Evolutionary conservation across 1,140 invertebrate species (phyloP).

Genomic region (Sycobia sp.): DNA sequence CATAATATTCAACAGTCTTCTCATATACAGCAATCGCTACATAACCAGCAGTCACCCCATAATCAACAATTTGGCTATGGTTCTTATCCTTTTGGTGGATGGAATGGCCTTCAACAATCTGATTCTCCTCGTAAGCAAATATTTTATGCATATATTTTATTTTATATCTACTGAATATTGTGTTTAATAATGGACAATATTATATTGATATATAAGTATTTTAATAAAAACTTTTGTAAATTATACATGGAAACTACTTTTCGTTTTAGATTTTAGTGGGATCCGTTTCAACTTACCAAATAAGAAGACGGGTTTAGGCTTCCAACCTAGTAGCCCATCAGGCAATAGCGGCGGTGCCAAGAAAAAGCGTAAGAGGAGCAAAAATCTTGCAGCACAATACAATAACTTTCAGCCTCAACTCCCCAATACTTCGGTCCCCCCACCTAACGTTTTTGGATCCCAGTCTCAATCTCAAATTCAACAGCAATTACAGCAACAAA

Average conservation of each 20-base stretch:
- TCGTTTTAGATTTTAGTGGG: constrained; percentile 58
- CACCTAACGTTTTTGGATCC: constrained; percentile 38
- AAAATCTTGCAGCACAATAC: constrained; percentile 64
- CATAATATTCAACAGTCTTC: constrained; percentile 48
- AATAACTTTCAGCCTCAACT: constrained; percentile 57
- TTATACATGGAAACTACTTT: constrained; percentile 31
- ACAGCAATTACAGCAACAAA: no score
- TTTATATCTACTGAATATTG: no score
- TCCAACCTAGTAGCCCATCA: constrained; percentile 45
- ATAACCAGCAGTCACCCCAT: constrained; percentile 47
- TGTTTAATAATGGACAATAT: no score
- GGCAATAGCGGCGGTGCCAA: constrained; percentile 68
- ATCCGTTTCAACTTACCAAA: constrained; percentile 66
- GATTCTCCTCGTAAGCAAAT: constrained; percentile 32
- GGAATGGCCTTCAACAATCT: constrained; percentile 52
- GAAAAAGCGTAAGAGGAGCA: constrained; percentile 77
- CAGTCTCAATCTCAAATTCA: no score
- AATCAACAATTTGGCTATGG: constrained; percentile 52
- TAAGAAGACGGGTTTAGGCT: constrained; percentile 62
- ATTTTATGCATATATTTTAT: constrained; percentile 22
- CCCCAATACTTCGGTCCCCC: constrained; percentile 27
- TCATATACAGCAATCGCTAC: constrained; percentile 52
- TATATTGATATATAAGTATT: no score
- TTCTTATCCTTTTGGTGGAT: constrained; percentile 48
- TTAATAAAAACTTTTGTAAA: no score